These are phyloP conservation scores for Melanogrammus aeglefinus DNA, from an alignment of 2,797 vertebrate species.

Conservation along the genomic window DNA sequence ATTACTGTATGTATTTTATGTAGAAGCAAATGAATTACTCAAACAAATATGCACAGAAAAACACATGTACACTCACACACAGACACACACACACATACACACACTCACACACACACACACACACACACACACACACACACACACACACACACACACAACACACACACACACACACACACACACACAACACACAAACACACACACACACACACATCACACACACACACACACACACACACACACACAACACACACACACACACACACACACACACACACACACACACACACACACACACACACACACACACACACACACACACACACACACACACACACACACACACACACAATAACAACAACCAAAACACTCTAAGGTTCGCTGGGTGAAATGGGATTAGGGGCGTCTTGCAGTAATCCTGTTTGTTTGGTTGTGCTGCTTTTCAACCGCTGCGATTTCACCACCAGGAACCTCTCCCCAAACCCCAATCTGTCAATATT, in stretches of 20 bases:
- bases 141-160: neutral
- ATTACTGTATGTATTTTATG: too few species aligned
- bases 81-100: conserved; percentile 11
- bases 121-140: conserved; percentile 10
- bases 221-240: neutral
- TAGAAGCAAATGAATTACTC: too few species aligned
- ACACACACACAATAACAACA: neutral
- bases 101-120: neutral
- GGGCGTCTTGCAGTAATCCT: conserved; percentile 54
- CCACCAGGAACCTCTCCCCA: neutral
- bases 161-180: conserved; percentile 7
- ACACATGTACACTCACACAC: neutral
- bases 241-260: neutral
- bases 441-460: neutral
- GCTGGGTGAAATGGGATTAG: conserved; percentile 58
- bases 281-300: conserved; percentile 12
- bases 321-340: conserved; percentile 4
- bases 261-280: conserved; percentile 14
- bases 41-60: too few species aligned
- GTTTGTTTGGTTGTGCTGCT: conserved; percentile 51
- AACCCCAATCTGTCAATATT: neutral
- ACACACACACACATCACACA: neutral
- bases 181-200: conserved; percentile 13
- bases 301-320: neutral
- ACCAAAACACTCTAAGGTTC: conserved; percentile 33